A percentile compares a stretch with the other conserved stretches of the same genome.
Evolutionary conservation across 1,140 invertebrate species (phyloP).

Genomic region (Drosophila repleta): DNA sequence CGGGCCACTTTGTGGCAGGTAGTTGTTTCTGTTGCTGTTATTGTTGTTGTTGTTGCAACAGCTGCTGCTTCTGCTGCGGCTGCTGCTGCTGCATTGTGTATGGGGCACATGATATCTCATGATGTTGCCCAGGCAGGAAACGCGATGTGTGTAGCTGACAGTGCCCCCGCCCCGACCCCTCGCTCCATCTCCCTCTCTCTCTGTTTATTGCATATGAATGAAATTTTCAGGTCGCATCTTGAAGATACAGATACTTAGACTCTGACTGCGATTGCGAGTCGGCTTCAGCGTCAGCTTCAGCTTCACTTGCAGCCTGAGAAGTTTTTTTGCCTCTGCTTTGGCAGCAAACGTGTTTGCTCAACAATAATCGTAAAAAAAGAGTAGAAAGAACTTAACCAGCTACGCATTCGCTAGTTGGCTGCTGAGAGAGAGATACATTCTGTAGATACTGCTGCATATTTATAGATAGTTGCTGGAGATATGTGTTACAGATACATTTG

Average conservation of each 20-base stretch:
- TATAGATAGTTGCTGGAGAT: too few relatives aligned
- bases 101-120: slow-evolving; percentile 59
- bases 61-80: slow-evolving; percentile 9
- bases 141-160: slow-evolving; percentile 54
- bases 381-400: slow-evolving; percentile 7
- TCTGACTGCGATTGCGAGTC: slow-evolving; percentile 23
- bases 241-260: slow-evolving; percentile 55
- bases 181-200: background rate
- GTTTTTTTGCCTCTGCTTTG: slow-evolving; percentile 54
- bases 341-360: slow-evolving; percentile 70
- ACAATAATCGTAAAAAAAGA: background rate
- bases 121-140: slow-evolving; percentile 71
- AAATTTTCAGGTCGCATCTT: slow-evolving; percentile 48
- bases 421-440: slow-evolving; percentile 1
- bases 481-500: too few relatives aligned
- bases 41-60: slow-evolving; percentile 21
- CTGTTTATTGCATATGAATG: slow-evolving; percentile 67
- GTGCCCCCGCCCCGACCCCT: background rate
- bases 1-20: slow-evolving; percentile 62
- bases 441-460: background rate
- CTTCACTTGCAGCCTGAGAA: slow-evolving; percentile 53
- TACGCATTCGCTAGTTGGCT: slow-evolving; percentile 34
- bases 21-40: slow-evolving; percentile 18
- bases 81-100: slow-evolving; percentile 8
- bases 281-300: background rate